Conservation (phyloP, 2,797 vertebrate species). For the Emydoidea blandingii region DNA sequence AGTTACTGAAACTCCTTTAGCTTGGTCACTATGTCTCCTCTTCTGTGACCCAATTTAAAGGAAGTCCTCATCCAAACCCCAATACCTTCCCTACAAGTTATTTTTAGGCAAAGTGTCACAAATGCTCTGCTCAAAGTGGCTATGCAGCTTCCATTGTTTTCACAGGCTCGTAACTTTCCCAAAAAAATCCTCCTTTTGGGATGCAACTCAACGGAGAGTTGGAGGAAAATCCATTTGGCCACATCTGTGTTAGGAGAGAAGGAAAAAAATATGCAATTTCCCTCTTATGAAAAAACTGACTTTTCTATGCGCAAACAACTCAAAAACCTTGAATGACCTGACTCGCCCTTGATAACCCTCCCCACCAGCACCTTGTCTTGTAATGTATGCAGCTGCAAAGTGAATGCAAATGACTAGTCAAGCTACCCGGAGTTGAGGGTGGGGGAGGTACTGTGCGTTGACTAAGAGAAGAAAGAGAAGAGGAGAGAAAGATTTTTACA, state of each 20-base stretch:
- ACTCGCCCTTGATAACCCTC: not conserved
- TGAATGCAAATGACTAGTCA: not conserved
- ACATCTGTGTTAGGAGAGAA: conserved; percentile 28
- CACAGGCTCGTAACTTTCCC: conserved; percentile 49
- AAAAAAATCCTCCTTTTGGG: conserved; percentile 43
- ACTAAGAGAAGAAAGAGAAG: not conserved
- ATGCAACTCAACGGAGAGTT: conserved; percentile 42
- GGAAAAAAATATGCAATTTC: conserved; percentile 22
- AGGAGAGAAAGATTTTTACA: not conserved
- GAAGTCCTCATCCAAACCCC: not conserved
- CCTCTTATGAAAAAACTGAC: conserved; percentile 17
- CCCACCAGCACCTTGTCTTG: not conserved
- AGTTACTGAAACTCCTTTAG: not conserved
- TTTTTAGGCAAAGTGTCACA: not conserved
- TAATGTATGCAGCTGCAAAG: not conserved
- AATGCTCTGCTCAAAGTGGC: not conserved
- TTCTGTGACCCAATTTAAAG: not conserved
- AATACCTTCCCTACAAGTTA: not conserved
- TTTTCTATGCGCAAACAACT: not conserved
- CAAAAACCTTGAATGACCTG: not conserved
- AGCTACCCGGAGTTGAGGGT: fast-evolving
- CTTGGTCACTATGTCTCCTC: not conserved
- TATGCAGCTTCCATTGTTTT: conserved; percentile 28
- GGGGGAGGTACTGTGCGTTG: not conserved
- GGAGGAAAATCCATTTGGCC: conserved; percentile 46